phyloP scores from a whole-genome alignment of 2,888 invertebrate genomes.

The Cynaeus angustus region DNA sequence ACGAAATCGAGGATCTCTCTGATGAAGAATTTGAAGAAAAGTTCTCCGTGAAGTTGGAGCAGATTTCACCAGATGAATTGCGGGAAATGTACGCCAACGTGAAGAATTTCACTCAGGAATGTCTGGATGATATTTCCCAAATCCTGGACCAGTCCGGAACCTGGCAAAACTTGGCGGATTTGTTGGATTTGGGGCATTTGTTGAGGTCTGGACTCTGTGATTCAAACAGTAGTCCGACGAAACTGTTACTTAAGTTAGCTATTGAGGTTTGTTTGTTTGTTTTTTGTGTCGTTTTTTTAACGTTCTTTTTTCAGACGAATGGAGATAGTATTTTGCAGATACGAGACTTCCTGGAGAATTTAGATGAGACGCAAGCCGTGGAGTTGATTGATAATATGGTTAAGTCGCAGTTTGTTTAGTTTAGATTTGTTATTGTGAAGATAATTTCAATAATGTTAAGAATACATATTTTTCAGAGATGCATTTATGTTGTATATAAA shows the following conservation, averaged over 20 bases:
- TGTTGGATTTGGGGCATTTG: slow-evolving; percentile 72
- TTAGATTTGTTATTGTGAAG: slow-evolving; percentile 4
- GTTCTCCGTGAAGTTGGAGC: slow-evolving; percentile 58
- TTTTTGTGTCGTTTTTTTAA: background rate
- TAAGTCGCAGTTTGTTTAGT: slow-evolving; percentile 33
- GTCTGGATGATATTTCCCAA: slow-evolving; percentile 71
- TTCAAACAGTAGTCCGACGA: slow-evolving; percentile 73
- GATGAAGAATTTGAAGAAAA: slow-evolving; percentile 64
- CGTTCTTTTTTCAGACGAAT: slow-evolving; percentile 60
- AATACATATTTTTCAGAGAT: slow-evolving; percentile 7
- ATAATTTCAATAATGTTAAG: background rate
- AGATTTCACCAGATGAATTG: slow-evolving; percentile 61
- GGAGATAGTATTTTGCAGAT: slow-evolving; percentile 63
- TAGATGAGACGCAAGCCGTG: slow-evolving; percentile 69
- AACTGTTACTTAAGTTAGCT: slow-evolving; percentile 75
- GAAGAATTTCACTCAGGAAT: slow-evolving; percentile 62
- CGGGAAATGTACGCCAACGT: slow-evolving; percentile 61
- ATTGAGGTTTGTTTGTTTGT: slow-evolving; percentile 67
- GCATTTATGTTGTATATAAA: no score
- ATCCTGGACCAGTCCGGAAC: slow-evolving; percentile 75
- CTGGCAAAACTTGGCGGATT: slow-evolving; percentile 76
- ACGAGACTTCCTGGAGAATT: slow-evolving; percentile 66
- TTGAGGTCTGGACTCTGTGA: slow-evolving; percentile 73
- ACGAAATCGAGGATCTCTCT: slow-evolving; percentile 71
- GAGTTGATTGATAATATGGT: slow-evolving; percentile 66